Conservation (phyloP, 23 tunicate species). For the Trididemnum miniatum region DNA sequence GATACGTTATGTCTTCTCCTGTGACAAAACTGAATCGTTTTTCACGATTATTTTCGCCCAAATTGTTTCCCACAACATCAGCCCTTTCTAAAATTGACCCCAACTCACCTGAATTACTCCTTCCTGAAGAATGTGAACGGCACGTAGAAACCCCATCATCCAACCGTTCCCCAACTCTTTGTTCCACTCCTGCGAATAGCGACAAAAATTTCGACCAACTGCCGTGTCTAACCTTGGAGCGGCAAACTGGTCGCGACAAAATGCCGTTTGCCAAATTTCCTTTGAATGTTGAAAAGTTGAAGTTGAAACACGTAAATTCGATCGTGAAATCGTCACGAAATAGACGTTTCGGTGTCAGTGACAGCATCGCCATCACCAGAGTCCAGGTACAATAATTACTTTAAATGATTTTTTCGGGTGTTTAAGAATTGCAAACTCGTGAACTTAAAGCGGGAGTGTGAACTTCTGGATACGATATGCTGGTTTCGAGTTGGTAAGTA, state of each 20-base stretch:
- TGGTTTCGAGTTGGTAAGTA: no score
- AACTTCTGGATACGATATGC: no score
- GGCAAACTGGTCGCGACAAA: no score
- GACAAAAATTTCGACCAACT: neutral
- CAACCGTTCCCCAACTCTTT: conserved; percentile 2
- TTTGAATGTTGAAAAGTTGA: neutral
- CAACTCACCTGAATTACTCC: neutral
- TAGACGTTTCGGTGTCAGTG: neutral
- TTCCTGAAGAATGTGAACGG: conserved; percentile 5
- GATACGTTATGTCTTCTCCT: conserved; percentile 44
- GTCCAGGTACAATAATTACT: no score
- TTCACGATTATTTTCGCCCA: conserved; percentile 40
- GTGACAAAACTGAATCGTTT: conserved; percentile 40
- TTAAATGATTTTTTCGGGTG: no score
- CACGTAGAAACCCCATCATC: conserved; percentile 15
- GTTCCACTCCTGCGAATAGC: conserved; percentile 21
- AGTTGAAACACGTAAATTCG: neutral
- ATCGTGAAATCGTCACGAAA: neutral
- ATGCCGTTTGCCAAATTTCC: neutral
- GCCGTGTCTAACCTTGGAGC: neutral
- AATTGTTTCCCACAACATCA: no score
- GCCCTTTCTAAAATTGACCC: neutral
- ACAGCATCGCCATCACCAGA: neutral
- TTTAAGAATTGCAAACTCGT: no score
- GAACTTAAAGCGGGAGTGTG: no score